Evolutionary conservation across 1,140 invertebrate genomes (phyloP).

Genomic region (Neodiprion fabricii): DNA sequence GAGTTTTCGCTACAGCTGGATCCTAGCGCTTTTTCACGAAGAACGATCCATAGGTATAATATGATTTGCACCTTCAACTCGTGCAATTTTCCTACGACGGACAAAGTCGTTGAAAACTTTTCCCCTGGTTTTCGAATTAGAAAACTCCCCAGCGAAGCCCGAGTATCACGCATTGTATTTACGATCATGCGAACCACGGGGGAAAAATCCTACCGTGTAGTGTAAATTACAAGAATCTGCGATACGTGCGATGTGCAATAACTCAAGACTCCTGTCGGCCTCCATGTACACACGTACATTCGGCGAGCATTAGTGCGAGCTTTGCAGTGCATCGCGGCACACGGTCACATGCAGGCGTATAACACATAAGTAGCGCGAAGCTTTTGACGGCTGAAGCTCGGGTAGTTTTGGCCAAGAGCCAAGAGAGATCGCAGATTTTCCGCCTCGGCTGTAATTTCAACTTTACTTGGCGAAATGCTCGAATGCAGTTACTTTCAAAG

Average conservation of each 20-base stretch:
- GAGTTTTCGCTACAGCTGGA: neutral
- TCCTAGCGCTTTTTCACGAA: neutral
- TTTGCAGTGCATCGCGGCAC: neutral
- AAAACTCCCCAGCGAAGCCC: neutral
- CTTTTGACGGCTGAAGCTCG: neutral
- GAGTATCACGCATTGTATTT: neutral
- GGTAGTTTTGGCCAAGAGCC: neutral
- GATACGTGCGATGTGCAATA: neutral
- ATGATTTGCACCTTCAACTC: neutral
- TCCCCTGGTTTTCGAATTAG: neutral
- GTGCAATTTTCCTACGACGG: neutral
- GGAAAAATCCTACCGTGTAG: neutral
- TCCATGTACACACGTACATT: too few relatives aligned
- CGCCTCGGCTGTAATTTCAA: slow-evolving; percentile 3
- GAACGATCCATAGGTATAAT: neutral
- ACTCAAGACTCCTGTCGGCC: neutral
- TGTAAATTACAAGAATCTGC: neutral
- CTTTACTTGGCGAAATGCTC: slow-evolving; percentile 5
- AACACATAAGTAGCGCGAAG: neutral
- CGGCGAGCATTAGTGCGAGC: too few relatives aligned
- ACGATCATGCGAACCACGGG: neutral
- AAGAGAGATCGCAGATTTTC: slow-evolving; percentile 7
- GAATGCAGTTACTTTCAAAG: slow-evolving; percentile 5
- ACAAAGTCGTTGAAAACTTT: neutral
- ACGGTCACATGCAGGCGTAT: neutral